Conservation (phyloP, 2,797 vertebrate genomes). For the Pelobates cultripes region DNA sequence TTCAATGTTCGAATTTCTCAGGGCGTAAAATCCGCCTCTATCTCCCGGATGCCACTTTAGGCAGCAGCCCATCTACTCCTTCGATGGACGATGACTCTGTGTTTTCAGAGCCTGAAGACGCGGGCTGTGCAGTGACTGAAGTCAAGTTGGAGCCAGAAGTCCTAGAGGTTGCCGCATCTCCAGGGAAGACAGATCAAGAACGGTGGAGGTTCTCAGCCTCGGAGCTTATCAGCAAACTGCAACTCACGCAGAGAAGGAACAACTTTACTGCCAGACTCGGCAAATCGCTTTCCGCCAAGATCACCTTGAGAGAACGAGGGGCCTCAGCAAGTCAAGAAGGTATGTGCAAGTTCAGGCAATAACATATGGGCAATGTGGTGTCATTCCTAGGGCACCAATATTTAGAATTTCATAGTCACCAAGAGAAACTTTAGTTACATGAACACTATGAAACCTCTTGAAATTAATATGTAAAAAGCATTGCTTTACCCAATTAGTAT, state of each 20-base stretch:
- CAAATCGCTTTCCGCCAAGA: constrained; percentile 80
- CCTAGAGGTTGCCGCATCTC: constrained; percentile 11
- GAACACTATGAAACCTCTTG: too few relatives aligned
- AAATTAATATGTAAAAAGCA: too few relatives aligned
- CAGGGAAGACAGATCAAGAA: constrained; percentile 76
- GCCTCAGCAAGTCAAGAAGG: constrained; percentile 65
- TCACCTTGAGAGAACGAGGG: constrained; percentile 74
- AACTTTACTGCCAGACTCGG: constrained; percentile 85
- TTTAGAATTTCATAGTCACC: neutral
- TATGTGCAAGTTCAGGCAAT: neutral
- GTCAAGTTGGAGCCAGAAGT: constrained; percentile 61
- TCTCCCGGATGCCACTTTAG: constrained; percentile 74
- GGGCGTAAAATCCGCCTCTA: constrained; percentile 89
- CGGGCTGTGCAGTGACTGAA: constrained; percentile 66
- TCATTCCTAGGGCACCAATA: neutral
- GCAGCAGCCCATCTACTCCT: constrained; percentile 70
- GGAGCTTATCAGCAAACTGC: constrained; percentile 86
- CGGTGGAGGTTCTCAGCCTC: constrained; percentile 87
- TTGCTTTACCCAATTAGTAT: too few relatives aligned
- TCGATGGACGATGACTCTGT: constrained; percentile 73
- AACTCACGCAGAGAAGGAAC: constrained; percentile 82
- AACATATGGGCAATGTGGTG: neutral
- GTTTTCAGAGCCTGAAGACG: constrained; percentile 73
- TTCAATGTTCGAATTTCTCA: constrained; percentile 57
- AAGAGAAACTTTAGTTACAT: too few relatives aligned